Base-by-base conservation (phyloP, 35 echinoderm and acorn worm genomes). In the Apostichopus japonicus region DNA sequence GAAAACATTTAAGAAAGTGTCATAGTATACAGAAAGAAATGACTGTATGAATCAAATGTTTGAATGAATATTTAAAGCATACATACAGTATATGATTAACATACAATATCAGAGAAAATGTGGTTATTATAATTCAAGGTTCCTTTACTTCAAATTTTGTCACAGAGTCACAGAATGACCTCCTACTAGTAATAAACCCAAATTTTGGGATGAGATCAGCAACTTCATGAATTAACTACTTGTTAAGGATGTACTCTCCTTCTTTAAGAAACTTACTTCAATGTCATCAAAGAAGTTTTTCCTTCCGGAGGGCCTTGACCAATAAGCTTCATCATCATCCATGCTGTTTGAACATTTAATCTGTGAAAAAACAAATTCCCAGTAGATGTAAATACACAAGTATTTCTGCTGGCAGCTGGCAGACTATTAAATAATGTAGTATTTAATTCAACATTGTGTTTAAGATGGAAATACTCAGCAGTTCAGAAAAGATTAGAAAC, bases 321-420 rank as follows among this genome's bases (percentile, higher is more conserved):
- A 84, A 54, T 57, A 84, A 6, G 56, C 55, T 15, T 84, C 81
- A 57, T 84, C 81, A 19, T 84, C 81, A 6, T 84, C 81, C 78
- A 27, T 54, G 9, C 51, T 54, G 33, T 44, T 80, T 80, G 78
- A 80, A 44, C 78, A 80, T 19, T 27, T 80, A 5, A 14, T 27
- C 78, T 80, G 33, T 52, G 17, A 44, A 52, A 53, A 79, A 53
- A 80, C 2, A 44, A 44, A 44, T 44, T 44, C 33, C 33, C 33
- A 44, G 33, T 44, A 44, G 33, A 44, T 44, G 33, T 44, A 44
- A 44, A 44, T 44, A 44, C 33, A 44, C 33, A 44, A 44, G 33
- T 44, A 44, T 44, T 44, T 44, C 33, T 44, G 33, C 33, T 44
- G 33, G 33, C 33, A 44, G 33, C 33, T 44, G 33, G 33, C n/a